A percentile compares a stretch with the other conserved stretches of the same genome.
phyloP scores from a whole-genome alignment of 2,797 vertebrate genomes.

The Okamejei kenojei region DNA sequence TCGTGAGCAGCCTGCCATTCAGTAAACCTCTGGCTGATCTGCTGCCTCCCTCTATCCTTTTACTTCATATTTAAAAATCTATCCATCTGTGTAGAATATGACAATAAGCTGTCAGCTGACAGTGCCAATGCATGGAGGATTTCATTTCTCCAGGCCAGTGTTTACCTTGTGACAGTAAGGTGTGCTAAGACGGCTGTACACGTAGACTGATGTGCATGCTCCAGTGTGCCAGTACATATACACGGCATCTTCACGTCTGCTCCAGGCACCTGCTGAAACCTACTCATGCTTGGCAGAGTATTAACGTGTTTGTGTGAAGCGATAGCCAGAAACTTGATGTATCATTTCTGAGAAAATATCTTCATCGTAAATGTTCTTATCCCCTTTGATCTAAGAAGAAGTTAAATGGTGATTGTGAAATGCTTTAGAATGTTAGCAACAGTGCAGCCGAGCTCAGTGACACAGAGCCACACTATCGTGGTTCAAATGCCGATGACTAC shows the following conservation, averaged over 20 bases:
- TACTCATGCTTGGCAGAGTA: not conserved
- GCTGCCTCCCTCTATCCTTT: too few relatives aligned
- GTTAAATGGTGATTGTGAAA: conserved; percentile 6
- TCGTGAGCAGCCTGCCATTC: too few relatives aligned
- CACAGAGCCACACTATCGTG: not conserved
- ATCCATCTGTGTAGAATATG: too few relatives aligned
- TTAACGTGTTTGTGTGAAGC: not conserved
- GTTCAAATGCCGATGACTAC: not conserved
- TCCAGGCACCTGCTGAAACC: not conserved
- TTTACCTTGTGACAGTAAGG: not conserved
- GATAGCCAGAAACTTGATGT: not conserved
- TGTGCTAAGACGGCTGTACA: too few relatives aligned
- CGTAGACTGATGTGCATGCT: too few relatives aligned
- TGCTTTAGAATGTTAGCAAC: conserved; percentile 6
- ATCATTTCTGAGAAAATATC: not conserved
- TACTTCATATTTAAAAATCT: too few relatives aligned
- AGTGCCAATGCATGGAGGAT: not conserved
- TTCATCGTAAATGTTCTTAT: not conserved
- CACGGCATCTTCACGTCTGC: too few relatives aligned
- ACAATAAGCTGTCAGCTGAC: not conserved
- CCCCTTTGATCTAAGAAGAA: not conserved
- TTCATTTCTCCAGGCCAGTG: not conserved
- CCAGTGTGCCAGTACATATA: too few relatives aligned
- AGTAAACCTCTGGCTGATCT: too few relatives aligned
- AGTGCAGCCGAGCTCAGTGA: not conserved